phyloP scores from a whole-genome alignment of 2,888 invertebrate species.

The Rhaphigaster nebulosa region DNA sequence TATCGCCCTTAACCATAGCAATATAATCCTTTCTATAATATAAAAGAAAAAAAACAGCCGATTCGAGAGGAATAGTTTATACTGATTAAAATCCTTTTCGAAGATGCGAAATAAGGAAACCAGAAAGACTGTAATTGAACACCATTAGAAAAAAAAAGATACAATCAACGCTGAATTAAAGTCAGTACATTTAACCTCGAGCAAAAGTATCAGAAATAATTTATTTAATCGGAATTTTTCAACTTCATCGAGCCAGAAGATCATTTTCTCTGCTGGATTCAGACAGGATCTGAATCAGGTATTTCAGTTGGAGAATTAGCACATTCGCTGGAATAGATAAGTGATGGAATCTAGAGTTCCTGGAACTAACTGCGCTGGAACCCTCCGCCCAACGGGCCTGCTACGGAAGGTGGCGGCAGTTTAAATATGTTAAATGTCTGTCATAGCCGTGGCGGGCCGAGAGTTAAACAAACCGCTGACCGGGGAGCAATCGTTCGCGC shows the following conservation, averaged over 20 bases:
- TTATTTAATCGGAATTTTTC: background rate
- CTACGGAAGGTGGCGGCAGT: background rate
- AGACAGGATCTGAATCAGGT: background rate
- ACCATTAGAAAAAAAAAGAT: background rate
- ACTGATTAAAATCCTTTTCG: background rate
- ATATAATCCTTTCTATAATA: no score
- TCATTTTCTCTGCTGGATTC: background rate
- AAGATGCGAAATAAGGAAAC: background rate
- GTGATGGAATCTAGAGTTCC: background rate
- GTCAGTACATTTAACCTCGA: background rate
- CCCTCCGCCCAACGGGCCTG: background rate
- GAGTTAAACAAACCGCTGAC: slow-evolving; percentile 34
- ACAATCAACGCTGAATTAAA: background rate
- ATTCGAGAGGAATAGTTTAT: background rate
- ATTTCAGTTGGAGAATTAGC: background rate
- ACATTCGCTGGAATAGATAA: background rate
- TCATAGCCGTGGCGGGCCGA: background rate
- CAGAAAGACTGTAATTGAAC: background rate
- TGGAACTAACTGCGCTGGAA: background rate
- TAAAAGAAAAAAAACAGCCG: no score
- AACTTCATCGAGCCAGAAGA: background rate
- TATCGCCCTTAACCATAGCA: no score
- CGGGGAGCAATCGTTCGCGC: background rate
- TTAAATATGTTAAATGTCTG: slow-evolving; percentile 47
- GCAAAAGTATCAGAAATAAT: background rate